Conservation (phyloP, 2,888 invertebrate species). For the Galerucella pusilla region DNA sequence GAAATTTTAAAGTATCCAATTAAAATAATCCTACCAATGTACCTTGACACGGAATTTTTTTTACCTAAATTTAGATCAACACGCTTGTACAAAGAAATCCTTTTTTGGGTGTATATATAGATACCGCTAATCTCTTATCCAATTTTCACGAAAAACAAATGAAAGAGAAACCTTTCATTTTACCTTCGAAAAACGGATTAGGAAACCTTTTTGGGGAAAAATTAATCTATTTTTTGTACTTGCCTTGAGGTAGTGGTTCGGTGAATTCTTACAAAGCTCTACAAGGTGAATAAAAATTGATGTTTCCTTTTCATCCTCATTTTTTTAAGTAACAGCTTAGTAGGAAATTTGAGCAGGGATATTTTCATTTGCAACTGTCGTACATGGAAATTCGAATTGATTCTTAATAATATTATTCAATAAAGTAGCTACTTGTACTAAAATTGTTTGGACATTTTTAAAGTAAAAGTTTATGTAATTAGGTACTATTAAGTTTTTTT, state of each 20-base stretch:
- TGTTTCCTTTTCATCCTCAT: slow-evolving; percentile 13
- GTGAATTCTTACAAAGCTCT: slow-evolving; percentile 38
- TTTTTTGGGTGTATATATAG: slow-evolving; percentile 11
- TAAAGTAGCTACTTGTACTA: background rate
- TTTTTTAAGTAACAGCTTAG: background rate
- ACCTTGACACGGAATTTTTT: slow-evolving; percentile 8
- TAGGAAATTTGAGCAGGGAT: background rate
- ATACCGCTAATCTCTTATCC: slow-evolving; percentile 47
- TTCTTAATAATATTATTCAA: too few species aligned
- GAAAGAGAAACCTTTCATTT: slow-evolving; percentile 48
- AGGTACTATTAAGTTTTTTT: too few species aligned
- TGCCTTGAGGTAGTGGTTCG: slow-evolving; percentile 51
- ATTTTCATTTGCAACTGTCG: background rate
- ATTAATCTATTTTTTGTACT: slow-evolving; percentile 53
- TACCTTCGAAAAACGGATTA: slow-evolving; percentile 46
- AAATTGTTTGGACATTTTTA: background rate
- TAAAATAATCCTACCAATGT: background rate
- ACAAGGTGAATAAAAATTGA: slow-evolving; percentile 27
- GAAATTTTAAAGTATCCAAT: background rate
- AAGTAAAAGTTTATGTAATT: background rate
- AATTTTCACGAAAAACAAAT: slow-evolving; percentile 48
- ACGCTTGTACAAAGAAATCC: slow-evolving; percentile 35
- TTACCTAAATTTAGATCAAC: background rate
- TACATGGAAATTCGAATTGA: too few species aligned
- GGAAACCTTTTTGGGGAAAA: slow-evolving; percentile 51